Conservation (phyloP, 2,888 invertebrate species). For the Drosophila testacea region DNA sequence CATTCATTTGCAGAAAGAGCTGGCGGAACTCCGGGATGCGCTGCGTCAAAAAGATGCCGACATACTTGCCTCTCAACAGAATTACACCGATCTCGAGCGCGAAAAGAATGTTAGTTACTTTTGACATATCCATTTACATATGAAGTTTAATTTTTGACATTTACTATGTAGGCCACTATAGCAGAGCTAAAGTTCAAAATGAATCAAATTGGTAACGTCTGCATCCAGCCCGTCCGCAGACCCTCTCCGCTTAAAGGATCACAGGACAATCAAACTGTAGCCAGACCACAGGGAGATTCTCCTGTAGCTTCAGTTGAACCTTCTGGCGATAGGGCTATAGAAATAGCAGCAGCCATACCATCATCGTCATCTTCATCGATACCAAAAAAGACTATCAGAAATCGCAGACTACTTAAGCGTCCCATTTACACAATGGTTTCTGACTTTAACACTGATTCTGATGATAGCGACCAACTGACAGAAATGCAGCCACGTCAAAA, state of each 20-base stretch:
- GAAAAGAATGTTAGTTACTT: not conserved
- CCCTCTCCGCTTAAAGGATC: not conserved
- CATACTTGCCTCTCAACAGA: not conserved
- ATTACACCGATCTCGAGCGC: not conserved
- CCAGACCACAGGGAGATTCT: no score
- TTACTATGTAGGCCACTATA: constrained; percentile 10
- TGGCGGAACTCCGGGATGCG: not conserved
- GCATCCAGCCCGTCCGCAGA: constrained; percentile 22
- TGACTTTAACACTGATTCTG: constrained; percentile 31
- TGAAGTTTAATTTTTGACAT: not conserved
- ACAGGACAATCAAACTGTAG: not conserved
- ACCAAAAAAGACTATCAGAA: not conserved
- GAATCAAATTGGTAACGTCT: constrained; percentile 25
- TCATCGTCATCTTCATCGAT: not conserved
- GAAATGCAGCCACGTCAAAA: not conserved
- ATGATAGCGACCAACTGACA: not conserved
- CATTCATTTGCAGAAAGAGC: constrained; percentile 3
- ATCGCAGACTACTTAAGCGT: not conserved
- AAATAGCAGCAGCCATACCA: not conserved
- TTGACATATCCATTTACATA: not conserved
- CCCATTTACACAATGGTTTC: not conserved
- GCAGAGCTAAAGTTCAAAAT: constrained; percentile 22
- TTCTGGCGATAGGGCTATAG: not conserved
- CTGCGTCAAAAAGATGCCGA: constrained; percentile 5
- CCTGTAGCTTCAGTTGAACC: not conserved